Evolutionary conservation across 2,888 invertebrate genomes (phyloP), one percentile per base, ranked within the genome.

Genomic region (Entomobrya proxima): DNA sequence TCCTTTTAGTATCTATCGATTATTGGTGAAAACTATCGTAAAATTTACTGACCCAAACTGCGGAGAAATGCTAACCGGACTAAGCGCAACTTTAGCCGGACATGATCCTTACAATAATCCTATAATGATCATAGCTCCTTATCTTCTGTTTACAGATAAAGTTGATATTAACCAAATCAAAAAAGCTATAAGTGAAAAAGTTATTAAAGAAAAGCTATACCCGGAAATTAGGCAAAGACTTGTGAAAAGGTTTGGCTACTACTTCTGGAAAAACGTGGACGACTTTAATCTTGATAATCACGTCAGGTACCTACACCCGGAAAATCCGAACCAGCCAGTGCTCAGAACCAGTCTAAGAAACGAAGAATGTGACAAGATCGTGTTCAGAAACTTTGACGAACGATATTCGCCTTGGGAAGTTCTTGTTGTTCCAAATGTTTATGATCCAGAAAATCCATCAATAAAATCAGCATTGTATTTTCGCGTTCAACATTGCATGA

Each of bases 221-320:
- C 64, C 32, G 3, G 24, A 35, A 2, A 13, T 75, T 32, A 24
- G 32, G n/a, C 55, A 47, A 40, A 35, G 47, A 32, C 7, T 58
- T 35, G 61, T 69, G 24, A 0, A 18, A 0, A 91, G 91, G 69
- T 92, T 92, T 44, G 94, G 94, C 1, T 94, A 93, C 89, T 93
- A 92, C 88, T 94, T 92, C 90, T 93, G 93, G 93, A 91, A 92
- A 85, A 92, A 91, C 88, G 91, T 91, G 55, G 90, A 91, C 40
- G 89, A 90, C 4, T 88, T 93, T 3, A 91, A 92, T 85, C 90
- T 93, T 18, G 91, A 92, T 55, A 92, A 93, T 86, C 92, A 93
- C 81, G 92, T 94, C 0, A 91, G 92, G 87, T 91, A 92, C 88
- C 89, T 93, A 78, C n/a, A n/a, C n/a, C n/a, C n/a, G n/a, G n/a